Evolutionary conservation across 2,888 invertebrate genomes (phyloP).

Genomic region (Ochropleura leucogaster): DNA sequence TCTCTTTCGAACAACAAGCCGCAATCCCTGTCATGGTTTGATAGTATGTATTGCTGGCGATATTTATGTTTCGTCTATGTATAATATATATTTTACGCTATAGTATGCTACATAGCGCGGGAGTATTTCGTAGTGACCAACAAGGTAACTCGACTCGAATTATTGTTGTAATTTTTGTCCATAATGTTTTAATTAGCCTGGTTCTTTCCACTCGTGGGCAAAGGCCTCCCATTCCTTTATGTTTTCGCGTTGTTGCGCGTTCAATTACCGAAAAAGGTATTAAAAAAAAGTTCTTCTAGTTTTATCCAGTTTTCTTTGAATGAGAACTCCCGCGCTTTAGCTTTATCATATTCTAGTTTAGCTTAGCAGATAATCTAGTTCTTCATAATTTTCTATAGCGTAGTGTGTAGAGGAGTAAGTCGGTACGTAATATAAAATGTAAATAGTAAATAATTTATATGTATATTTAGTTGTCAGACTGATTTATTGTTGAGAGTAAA

Average conservation of each 20-base stretch:
- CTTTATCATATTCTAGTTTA: slow-evolving; percentile 6
- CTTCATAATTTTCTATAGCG: not conserved
- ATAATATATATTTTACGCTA: not conserved
- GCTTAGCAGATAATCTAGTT: not conserved
- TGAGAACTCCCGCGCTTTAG: not conserved
- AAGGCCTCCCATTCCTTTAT: too few species aligned
- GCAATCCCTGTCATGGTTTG: not conserved
- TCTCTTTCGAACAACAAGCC: too few species aligned
- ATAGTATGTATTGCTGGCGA: not conserved
- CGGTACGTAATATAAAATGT: not conserved
- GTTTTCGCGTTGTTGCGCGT: too few species aligned
- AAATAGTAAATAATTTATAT: slow-evolving; percentile 25
- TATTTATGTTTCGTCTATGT: not conserved
- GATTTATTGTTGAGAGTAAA: slow-evolving; percentile 23
- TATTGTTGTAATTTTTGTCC: not conserved
- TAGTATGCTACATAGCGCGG: not conserved
- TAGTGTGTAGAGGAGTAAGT: slow-evolving; percentile 19
- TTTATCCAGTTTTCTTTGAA: too few species aligned
- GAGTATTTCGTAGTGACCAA: not conserved
- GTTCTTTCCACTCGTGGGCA: too few species aligned
- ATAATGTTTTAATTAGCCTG: too few species aligned
- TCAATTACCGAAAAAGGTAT: too few species aligned
- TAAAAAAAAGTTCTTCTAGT: too few species aligned
- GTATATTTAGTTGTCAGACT: slow-evolving; percentile 52
- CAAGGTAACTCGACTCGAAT: not conserved